Evolutionary conservation across 2,797 vertebrate species (phyloP).

Genomic region (Gymnoscopelus braueri): DNA sequence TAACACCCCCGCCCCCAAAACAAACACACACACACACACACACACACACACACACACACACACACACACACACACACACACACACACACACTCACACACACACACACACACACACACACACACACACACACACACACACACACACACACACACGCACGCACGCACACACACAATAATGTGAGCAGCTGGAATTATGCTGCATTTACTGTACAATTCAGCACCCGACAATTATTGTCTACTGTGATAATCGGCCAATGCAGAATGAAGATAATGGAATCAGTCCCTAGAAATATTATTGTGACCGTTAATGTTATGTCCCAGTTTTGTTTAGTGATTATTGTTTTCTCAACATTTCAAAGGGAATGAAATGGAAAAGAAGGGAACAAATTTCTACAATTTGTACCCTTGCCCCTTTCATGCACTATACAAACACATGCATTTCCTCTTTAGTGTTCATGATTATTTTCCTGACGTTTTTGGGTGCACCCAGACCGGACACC

Average conservation of each 20-base stretch:
- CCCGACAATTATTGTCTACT: too few relatives aligned
- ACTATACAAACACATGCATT: slow-evolving; percentile 60
- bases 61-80: slow-evolving; percentile 2
- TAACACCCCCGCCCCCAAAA: neutral
- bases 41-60: neutral
- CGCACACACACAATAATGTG: neutral
- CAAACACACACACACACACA: neutral
- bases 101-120: neutral
- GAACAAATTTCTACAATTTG: slow-evolving; percentile 51
- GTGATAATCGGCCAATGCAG: too few relatives aligned
- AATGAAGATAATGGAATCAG: neutral
- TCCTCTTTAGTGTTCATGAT: slow-evolving; percentile 51
- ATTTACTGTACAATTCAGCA: too few relatives aligned
- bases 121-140: slow-evolving; percentile 1
- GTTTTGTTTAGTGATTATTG: slow-evolving; percentile 31
- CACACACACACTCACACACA: slow-evolving; percentile 2
- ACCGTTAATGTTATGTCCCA: neutral
- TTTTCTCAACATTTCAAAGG: slow-evolving; percentile 67
- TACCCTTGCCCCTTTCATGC: slow-evolving; percentile 31
- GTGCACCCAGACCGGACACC: slow-evolving; percentile 50
- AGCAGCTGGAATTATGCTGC: too few relatives aligned
- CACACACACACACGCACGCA: slow-evolving; percentile 2
- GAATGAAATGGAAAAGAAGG: slow-evolving; percentile 45
- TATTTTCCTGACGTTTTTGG: slow-evolving; percentile 58
- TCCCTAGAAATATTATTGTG: neutral